A percentile compares a stretch with the other conserved stretches of the same genome.
Evolutionary conservation across 2,797 vertebrate genomes (phyloP).

Genomic region (Cottoperca gobio): DNA sequence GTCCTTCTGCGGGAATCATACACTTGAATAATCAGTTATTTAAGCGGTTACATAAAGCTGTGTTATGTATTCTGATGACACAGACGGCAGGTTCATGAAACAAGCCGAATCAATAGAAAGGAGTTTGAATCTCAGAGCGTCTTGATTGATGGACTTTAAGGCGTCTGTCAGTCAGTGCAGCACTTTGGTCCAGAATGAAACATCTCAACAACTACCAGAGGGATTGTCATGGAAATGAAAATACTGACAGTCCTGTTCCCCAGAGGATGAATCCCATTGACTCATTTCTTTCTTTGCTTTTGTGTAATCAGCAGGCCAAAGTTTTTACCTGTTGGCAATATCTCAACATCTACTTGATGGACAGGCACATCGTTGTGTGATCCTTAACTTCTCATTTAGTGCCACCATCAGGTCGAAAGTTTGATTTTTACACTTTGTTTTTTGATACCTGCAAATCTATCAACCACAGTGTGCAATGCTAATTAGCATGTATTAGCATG

Average conservation of each 20-base stretch:
- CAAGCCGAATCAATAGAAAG: not conserved
- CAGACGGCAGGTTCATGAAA: not conserved
- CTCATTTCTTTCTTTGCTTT: too few relatives aligned
- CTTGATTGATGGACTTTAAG: not conserved
- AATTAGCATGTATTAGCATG: not conserved
- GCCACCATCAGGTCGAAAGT: too few relatives aligned
- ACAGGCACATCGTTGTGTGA: not conserved
- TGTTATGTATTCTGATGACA: conserved; percentile 6
- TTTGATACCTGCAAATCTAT: not conserved
- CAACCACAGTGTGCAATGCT: too few relatives aligned
- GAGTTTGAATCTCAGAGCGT: not conserved
- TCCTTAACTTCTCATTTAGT: not conserved
- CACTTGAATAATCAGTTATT: not conserved
- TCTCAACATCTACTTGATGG: not conserved
- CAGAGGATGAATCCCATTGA: not conserved
- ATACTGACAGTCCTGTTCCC: not conserved
- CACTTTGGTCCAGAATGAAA: not conserved
- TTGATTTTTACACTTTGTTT: not conserved
- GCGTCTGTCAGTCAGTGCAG: not conserved
- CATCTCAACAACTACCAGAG: not conserved
- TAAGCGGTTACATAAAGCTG: not conserved
- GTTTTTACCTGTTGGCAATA: not conserved
- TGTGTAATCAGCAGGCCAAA: too few relatives aligned
- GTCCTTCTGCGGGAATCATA: not conserved
- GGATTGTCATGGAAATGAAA: not conserved